Evolutionary conservation across 2,797 vertebrate genomes (phyloP), one percentile per base, ranked within the genome.

Genomic region (Synanceia verrucosa): DNA sequence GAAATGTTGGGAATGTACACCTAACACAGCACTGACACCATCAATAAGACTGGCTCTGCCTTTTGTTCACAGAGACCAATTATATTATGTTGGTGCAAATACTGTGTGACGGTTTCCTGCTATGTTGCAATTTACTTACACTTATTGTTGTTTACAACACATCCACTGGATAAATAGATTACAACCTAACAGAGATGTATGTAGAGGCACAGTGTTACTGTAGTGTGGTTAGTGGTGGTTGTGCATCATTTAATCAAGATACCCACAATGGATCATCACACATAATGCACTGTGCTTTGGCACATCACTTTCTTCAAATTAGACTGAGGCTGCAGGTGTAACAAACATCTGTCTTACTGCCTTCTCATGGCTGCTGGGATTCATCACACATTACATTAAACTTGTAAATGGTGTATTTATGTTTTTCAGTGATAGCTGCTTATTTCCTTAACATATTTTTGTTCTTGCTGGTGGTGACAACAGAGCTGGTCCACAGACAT

Each of bases 281-380:
- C 59, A 69, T 71, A 70, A 76, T 64, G 56, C 2, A 24, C 65
- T 51, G 53, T 1, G 1, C 58, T 46, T 72, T 73, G 36, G 58
- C 58, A 65, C 61, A 39, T 65, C 12, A 18, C 46, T 65, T 56
- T 41, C 56, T 67, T 64, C 62, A 72, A 72, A 81, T 80, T 60
- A 74, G 64, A n/a, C n/a, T n/a, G n/a, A 78, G 31, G 41, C 50
- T 78, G 62, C 76, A 86, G 86, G 76, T 79, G 67, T 58, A 52
- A 23, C 52, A 26, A 48, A 66, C 79, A 74, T 81, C 70, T 80
- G 82, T 62, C 66, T 55, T 26, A 47, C 62, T 73, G 70, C 73
- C 52, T 52, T 73, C 46, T 3, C 44, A 50, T 53, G 43, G 47
- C 53, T 52, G 57, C 16, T 44, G 19, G 39, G 56, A 73, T 73